These are phyloP conservation scores for Drosophila nigritarsus DNA, from an alignment of 2,888 invertebrate species.

Conservation along the genomic window DNA sequence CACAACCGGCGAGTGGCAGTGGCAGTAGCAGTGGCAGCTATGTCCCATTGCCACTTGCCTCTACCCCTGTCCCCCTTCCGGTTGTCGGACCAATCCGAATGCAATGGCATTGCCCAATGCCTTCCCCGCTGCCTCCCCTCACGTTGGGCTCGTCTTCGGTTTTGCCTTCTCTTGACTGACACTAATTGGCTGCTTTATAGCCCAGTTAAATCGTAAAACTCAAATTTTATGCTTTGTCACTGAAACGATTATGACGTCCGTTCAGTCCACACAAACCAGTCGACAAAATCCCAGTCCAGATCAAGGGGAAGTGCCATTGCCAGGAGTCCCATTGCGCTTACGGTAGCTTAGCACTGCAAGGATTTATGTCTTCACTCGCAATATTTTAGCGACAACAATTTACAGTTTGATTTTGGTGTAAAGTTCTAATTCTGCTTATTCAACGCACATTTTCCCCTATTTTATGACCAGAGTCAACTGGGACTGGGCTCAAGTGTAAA, in stretches of 20 bases:
- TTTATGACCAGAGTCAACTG: constrained; percentile 29
- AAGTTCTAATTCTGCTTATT: constrained; percentile 46
- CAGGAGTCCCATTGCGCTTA: constrained; percentile 24
- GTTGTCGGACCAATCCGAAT: constrained; percentile 16
- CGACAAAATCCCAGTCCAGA: constrained; percentile 26
- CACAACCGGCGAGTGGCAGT: constrained; percentile 1
- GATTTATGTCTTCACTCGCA: constrained; percentile 72
- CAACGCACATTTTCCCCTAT: constrained; percentile 48
- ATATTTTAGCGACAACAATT: constrained; percentile 66
- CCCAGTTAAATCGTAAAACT: constrained; percentile 79
- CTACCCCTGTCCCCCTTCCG: background rate
- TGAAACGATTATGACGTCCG: constrained; percentile 82
- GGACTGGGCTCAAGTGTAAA: constrained; percentile 1
- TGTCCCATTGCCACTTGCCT: constrained; percentile 6
- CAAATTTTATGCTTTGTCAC: constrained; percentile 81
- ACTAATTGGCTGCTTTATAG: constrained; percentile 83
- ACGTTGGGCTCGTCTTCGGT: constrained; percentile 11
- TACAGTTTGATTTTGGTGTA: constrained; percentile 75
- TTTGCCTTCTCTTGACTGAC: constrained; percentile 59
- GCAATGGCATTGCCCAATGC: constrained; percentile 31
- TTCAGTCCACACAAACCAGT: constrained; percentile 25
- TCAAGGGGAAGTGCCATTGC: constrained; percentile 31
- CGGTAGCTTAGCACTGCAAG: constrained; percentile 53
- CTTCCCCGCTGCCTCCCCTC: constrained; percentile 4
- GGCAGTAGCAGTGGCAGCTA: background rate